These are phyloP conservation scores for Microtus pennsylvanicus DNA, from an alignment of 2,113 vertebrate genomes.

Conservation along the genomic window DNA sequence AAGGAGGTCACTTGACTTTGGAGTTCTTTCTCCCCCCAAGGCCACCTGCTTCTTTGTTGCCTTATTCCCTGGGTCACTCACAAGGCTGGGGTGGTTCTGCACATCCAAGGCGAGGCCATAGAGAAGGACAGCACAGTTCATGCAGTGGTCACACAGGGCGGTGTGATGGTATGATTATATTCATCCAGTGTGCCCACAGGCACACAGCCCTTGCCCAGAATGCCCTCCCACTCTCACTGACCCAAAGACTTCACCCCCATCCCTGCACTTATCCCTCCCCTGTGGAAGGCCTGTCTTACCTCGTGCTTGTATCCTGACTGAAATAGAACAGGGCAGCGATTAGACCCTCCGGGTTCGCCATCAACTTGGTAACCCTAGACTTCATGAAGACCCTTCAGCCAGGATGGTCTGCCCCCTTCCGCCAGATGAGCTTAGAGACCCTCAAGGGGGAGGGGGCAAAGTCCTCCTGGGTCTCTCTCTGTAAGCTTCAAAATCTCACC, in stretches of 20 bases:
- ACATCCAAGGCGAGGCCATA: not conserved
- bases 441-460: not conserved
- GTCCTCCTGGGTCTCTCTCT: not conserved
- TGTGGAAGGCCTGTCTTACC: slow-evolving; percentile 35
- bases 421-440: not conserved
- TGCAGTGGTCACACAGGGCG: not conserved
- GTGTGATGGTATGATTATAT: not conserved
- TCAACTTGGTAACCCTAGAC: too few relatives aligned
- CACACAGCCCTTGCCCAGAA: not conserved
- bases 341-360: not conserved
- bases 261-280: not conserved
- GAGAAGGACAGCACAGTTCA: not conserved
- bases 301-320: slow-evolving; percentile 50
- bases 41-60: not conserved
- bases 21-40: not conserved
- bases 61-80: slow-evolving; percentile 17
- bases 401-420: not conserved
- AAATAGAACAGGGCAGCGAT: slow-evolving; percentile 13
- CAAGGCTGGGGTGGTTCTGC: slow-evolving; percentile 67
- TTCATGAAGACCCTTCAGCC: not conserved
- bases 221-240: too few relatives aligned
- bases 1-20: not conserved
- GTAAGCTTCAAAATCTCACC: not conserved
- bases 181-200: not conserved
- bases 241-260: not conserved